Conservation (phyloP, 2,797 vertebrate genomes). For the Diplodus puntazzo region DNA sequence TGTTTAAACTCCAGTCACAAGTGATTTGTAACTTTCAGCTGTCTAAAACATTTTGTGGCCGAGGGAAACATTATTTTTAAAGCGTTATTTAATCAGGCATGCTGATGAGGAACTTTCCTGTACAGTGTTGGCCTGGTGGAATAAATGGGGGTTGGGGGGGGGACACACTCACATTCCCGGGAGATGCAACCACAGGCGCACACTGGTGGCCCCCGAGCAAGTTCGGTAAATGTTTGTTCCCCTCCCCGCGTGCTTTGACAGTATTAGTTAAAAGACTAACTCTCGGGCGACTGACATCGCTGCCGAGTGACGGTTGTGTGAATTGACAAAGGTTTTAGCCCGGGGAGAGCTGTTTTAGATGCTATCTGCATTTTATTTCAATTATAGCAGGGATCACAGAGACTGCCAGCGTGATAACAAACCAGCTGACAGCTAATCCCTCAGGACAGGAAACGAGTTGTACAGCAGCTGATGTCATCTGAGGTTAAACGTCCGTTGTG, state of each 20-base stretch:
- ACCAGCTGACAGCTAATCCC: constrained; percentile 77
- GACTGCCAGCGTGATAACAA: constrained; percentile 72
- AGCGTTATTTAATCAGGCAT: constrained; percentile 7
- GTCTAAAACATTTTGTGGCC: constrained; percentile 23
- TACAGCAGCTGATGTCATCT: constrained; percentile 74
- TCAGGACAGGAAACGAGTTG: constrained; percentile 70
- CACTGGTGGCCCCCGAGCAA: constrained; percentile 4
- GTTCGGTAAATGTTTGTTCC: constrained; percentile 43
- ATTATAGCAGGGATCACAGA: constrained; percentile 76
- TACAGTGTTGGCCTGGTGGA: not conserved
- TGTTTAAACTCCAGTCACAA: constrained; percentile 43
- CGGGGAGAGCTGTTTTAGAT: constrained; percentile 75
- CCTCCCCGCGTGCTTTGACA: constrained; percentile 41
- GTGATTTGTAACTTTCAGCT: constrained; percentile 35
- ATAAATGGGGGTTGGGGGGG: not conserved
- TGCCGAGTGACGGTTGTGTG: constrained; percentile 63
- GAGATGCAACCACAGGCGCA: constrained; percentile 10
- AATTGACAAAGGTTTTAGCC: constrained; percentile 70
- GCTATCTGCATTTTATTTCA: constrained; percentile 78
- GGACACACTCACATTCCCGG: not conserved
- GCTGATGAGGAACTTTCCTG: constrained; percentile 1
- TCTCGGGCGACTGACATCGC: constrained; percentile 52
- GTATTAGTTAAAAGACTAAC: constrained; percentile 54
- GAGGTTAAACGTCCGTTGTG: constrained; percentile 78
- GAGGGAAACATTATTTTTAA: not conserved